These are phyloP conservation scores for Saguinus midas DNA, from an alignment of 2,113 vertebrate genomes.

Conservation along the genomic window DNA sequence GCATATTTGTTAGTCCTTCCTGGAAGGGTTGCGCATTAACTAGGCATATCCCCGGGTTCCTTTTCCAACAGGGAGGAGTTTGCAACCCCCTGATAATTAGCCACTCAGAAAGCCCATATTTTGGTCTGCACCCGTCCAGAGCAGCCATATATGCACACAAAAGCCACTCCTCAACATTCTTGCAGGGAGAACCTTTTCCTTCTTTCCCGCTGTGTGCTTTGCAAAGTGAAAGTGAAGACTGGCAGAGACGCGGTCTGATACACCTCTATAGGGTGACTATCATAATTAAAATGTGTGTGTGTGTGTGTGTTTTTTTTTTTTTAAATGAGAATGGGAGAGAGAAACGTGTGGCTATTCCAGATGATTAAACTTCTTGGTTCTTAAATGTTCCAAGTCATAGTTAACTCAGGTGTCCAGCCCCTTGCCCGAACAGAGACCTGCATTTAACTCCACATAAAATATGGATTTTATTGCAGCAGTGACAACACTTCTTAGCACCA, in stretches of 20 bases:
- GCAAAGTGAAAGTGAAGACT: slow-evolving; percentile 47
- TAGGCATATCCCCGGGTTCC: background rate
- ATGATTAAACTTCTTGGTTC: slow-evolving; percentile 81
- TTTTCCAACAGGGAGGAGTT: background rate
- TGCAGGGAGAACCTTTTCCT: background rate
- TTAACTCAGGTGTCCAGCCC: slow-evolving; percentile 70
- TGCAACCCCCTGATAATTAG: background rate
- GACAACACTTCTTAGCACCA: slow-evolving; percentile 73
- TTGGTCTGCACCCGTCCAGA: background rate
- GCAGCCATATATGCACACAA: background rate
- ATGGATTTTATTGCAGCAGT: slow-evolving; percentile 87
- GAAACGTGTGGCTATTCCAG: slow-evolving; percentile 55
- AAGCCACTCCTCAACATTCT: background rate
- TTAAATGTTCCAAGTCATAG: slow-evolving; percentile 78
- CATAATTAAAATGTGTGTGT: background rate
- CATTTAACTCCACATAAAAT: slow-evolving; percentile 84
- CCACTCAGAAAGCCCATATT: background rate
- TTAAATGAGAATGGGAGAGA: background rate
- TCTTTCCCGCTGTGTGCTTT: background rate
- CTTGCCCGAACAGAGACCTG: slow-evolving; percentile 73
- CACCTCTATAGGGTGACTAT: slow-evolving; percentile 56
- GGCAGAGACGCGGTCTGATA: background rate
- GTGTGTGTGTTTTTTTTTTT: too few species aligned
- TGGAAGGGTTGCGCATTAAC: slow-evolving; percentile 27
- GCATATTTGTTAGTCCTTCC: background rate